Evolutionary conservation across 1,140 invertebrate genomes (phyloP), one percentile per base, ranked within the genome.

Genomic region (Zaprionus camerounensis): DNA sequence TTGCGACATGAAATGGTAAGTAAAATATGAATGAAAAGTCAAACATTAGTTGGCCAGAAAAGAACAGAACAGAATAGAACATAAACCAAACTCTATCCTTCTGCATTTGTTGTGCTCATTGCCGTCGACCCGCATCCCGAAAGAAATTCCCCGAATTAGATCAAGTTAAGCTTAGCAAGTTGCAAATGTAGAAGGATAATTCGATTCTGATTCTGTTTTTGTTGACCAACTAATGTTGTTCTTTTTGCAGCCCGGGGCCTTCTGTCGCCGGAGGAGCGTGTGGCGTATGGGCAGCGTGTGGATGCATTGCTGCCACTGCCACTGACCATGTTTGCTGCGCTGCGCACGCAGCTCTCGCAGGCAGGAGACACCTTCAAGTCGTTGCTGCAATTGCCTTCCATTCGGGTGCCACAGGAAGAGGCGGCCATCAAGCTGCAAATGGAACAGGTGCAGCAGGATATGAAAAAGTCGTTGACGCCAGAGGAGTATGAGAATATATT

Each of bases 401-500:
- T 44, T 17, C 31, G 31, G 24, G 34, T 5, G 5, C 24, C 34
- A 3, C 34, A 22, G 9, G 66, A 78, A 31, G 62, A 69, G 4
- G 74, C 64, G 4, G 49, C 31, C 62, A 70, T 76, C 6, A 79
- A 76, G 22, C 20, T 81, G 5, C 81, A 85, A 22, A 63, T 92
- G 59, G 76, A 74, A 12, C 79, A 82, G 24, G 63, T 90, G 7
- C 80, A 92, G 17, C 71, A 72, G 20, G 68, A 84, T 12, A 72
- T 92, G 31, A 41, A 82, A 53, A 86, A 86, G 46, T 76, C 92
- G 1, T 34, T 92, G 20, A 90, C 80, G 2, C 59, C 81, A 1
- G 88, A 92, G 38, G 91, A 93, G 41, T 93, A 92, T 71, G 87
- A 91, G 41, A 92, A 92, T 68, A 86, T 93, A 31, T 57, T 93